Percentiles rank a stretch among this genome's conserved stretches.
Evolutionary conservation across 2,888 invertebrate genomes (phyloP).

Genomic region (Melanostoma scalare): DNA sequence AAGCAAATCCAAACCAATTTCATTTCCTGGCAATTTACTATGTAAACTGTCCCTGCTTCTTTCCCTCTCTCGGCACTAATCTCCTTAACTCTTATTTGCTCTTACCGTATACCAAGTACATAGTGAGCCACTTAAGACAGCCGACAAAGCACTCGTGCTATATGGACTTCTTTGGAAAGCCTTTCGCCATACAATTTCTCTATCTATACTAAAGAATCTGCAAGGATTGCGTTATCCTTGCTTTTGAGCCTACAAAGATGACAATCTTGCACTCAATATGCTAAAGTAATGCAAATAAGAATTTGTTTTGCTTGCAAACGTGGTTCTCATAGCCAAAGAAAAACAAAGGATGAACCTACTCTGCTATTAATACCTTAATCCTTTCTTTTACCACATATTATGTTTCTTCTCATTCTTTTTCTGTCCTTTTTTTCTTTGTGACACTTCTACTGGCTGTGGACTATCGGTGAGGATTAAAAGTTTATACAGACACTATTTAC

Average conservation of each 20-base stretch:
- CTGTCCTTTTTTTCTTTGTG: constrained; percentile 7
- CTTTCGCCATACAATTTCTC: constrained; percentile 27
- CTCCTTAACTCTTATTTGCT: constrained; percentile 41
- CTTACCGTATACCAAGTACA: not conserved
- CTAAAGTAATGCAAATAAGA: constrained; percentile 69
- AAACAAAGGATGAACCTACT: constrained; percentile 69
- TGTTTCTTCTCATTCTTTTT: not conserved
- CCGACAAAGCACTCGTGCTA: constrained; percentile 33
- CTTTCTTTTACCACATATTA: constrained; percentile 56
- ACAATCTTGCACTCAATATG: constrained; percentile 54
- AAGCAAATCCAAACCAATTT: constrained; percentile 72
- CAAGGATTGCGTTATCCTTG: constrained; percentile 43
- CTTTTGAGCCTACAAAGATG: constrained; percentile 6
- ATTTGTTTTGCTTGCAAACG: constrained; percentile 74
- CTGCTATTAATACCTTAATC: constrained; percentile 66
- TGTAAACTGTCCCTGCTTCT: constrained; percentile 14
- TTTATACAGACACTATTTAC: constrained; percentile 66
- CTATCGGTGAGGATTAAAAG: constrained; percentile 67
- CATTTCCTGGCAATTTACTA: constrained; percentile 59
- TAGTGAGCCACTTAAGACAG: constrained; percentile 11
- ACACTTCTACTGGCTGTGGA: constrained; percentile 12
- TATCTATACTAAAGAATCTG: constrained; percentile 20
- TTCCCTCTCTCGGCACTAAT: constrained; percentile 20
- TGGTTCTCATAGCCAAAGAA: constrained; percentile 72
- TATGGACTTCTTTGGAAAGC: constrained; percentile 54